Evolutionary conservation across 2,797 vertebrate genomes (phyloP), one percentile per base, ranked within the genome.

Genomic region (Lacerta viridis): DNA sequence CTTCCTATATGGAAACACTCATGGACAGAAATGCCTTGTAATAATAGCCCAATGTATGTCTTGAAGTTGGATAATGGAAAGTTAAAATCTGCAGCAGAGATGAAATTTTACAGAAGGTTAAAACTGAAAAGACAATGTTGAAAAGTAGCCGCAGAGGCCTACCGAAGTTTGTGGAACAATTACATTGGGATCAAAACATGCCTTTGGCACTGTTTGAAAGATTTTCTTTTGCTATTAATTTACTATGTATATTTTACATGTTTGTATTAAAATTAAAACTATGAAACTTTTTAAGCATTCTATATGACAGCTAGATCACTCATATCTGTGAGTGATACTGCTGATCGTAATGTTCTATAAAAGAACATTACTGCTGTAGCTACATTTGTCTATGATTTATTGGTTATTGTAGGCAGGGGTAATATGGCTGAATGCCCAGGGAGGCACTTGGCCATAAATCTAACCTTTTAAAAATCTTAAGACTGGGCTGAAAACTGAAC

Each of bases 381-480:
- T 61, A 41, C 72, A 85, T 76, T 72, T 85, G 64, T 78, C 76
- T 55, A 68, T 55, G 18, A 75, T 87, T n/a, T 75, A 74, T 74
- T 74, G 18, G 29, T 87, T 81, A 43, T 64, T 64, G 55, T 74
- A 75, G 50, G 29, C 36, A 74, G 36, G 18, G 55, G 55, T 74
- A 87, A 87, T 74, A 74, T 75, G 86, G 55, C 36, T 87, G 10
- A 87, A n/a, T 74, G 36, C 86, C 79, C 71, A 61, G 29, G 43
- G 84, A 85, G 55, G 55, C 33, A 41, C 33, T 85, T 64, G 72
- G 50, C 72, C 55, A 76, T 43, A 85, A 85, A 64, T 41, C 50
- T 81, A 61, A 3, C 7, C 18, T 81, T 72, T 84, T 74, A 69
- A 79, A 69, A 59, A 36, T n/a, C 79, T 64, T 9, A 68, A 41